Evolutionary conservation across 2,113 vertebrate genomes (phyloP), one percentile per base, ranked within the genome.

Genomic region (Prinia subflava): DNA sequence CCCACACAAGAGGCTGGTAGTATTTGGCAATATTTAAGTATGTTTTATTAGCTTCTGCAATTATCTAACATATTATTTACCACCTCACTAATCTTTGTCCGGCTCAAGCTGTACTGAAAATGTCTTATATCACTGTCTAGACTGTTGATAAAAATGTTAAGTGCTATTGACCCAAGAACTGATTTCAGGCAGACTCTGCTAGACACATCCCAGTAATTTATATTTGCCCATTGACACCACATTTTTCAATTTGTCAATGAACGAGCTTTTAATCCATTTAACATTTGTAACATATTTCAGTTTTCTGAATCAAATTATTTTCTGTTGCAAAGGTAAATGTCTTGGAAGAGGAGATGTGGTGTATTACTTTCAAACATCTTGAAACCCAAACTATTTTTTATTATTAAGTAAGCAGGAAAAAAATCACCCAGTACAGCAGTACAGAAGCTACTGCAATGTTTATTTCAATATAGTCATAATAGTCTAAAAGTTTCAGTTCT

Each of bases 81-180:
- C 76, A 80, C n/a, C 25, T 79, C 46, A 76, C 18, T 46, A 57
- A 69, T 44, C n/a, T 90, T 50, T 95, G 59, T 69, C 47, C 52
- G 31, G 7, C 35, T 86, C 53, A 80, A 90, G 23, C 30, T 83
- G 74, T 73, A 77, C 30, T 74, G 63, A 92, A 83, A 75, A 65
- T 59, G 37, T 67, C 85, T 80, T 93, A 63, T 59, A 88, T 86
- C 80, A 93, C 50, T 94, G 83, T 90, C 90, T 86, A 90, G 92
- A 90, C 86, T 83, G 90, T 17, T 93, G 76, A 93, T 90, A 90
- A 88, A 96, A 95, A 93, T 10, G 25, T 67, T 90, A 93, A 96
- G 82, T 73, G 59, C 50, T 96, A 95, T 93, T 95, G 92, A 95
- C 59, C 59, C 75, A 86, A 69, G 30, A 90, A 83, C 50, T 77